phyloP scores from a whole-genome alignment of 2,113 vertebrate genomes.

The Lepus timidus region DNA sequence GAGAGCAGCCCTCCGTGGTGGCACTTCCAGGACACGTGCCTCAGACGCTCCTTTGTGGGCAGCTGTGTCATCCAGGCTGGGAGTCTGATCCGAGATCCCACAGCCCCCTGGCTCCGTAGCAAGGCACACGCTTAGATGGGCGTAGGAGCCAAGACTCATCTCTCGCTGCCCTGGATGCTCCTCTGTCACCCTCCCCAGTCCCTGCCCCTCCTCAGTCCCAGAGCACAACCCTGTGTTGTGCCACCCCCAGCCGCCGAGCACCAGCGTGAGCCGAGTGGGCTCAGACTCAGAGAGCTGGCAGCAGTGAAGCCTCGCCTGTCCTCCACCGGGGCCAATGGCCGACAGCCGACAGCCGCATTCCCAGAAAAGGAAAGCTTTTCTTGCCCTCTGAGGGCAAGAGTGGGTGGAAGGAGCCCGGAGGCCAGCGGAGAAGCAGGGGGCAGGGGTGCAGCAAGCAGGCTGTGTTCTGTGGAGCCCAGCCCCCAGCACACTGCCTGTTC shows the following conservation, averaged over 20 bases:
- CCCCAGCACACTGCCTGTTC: not conserved
- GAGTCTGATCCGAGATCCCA: not conserved
- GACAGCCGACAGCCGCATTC: not conserved
- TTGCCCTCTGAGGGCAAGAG: not conserved
- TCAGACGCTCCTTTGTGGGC: slow-evolving; percentile 32
- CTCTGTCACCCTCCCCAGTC: no score
- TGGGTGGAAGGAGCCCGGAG: not conserved
- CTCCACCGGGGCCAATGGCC: no score
- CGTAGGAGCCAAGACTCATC: not conserved
- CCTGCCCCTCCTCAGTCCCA: not conserved
- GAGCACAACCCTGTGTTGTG: not conserved
- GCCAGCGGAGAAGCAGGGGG: not conserved
- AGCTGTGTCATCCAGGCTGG: not conserved
- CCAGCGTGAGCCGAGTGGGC: not conserved
- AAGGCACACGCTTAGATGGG: not conserved
- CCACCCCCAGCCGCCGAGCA: not conserved
- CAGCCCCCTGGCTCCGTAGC: not conserved
- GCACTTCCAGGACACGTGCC: not conserved
- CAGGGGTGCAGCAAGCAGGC: not conserved
- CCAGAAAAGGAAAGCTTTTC: not conserved
- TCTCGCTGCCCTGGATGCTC: not conserved
- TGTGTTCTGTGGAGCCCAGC: not conserved
- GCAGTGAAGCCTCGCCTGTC: no score
- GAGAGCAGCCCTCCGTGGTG: not conserved
- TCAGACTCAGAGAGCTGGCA: not conserved